These are phyloP conservation scores for Zaprionus bogoriensis DNA, from an alignment of 2,888 invertebrate species.

Conservation along the genomic window DNA sequence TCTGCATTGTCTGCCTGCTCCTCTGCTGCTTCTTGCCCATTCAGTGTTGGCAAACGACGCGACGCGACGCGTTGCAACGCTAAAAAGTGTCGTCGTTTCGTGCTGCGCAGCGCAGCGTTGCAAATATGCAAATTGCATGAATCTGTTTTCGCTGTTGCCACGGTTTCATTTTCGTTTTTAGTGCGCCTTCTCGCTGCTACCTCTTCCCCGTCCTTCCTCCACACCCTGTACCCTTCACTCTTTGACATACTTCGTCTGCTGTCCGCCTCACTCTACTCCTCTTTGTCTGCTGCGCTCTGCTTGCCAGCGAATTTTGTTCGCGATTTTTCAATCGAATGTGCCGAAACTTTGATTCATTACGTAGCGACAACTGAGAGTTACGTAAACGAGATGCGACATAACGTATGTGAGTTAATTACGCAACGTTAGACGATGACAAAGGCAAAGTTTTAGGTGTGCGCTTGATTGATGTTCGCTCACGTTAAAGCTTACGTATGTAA, in stretches of 20 bases:
- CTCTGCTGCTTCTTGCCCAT: conserved; percentile 23
- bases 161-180: conserved; percentile 35
- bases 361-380: conserved; percentile 17
- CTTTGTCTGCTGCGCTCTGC: conserved; percentile 1
- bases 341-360: conserved; percentile 15
- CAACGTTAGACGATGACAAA: background rate
- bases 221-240: background rate
- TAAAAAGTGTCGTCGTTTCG: conserved; percentile 44
- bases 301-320: conserved; percentile 27
- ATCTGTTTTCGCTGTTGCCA: conserved; percentile 57
- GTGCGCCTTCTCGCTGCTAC: background rate
- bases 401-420: conserved; percentile 14
- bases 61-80: conserved; percentile 27
- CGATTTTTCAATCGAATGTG: conserved; percentile 47
- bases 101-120: conserved; percentile 27
- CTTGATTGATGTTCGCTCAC: too few relatives aligned
- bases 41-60: conserved; percentile 58
- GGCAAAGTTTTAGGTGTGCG: too few relatives aligned
- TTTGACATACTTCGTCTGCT: too few relatives aligned
- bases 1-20: conserved; percentile 2
- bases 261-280: background rate
- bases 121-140: conserved; percentile 75
- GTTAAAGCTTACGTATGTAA: too few relatives aligned
- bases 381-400: background rate
- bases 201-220: background rate